Evolutionary conservation across 1,140 invertebrate species (phyloP).

Genomic region (Heliconius melpomene): DNA sequence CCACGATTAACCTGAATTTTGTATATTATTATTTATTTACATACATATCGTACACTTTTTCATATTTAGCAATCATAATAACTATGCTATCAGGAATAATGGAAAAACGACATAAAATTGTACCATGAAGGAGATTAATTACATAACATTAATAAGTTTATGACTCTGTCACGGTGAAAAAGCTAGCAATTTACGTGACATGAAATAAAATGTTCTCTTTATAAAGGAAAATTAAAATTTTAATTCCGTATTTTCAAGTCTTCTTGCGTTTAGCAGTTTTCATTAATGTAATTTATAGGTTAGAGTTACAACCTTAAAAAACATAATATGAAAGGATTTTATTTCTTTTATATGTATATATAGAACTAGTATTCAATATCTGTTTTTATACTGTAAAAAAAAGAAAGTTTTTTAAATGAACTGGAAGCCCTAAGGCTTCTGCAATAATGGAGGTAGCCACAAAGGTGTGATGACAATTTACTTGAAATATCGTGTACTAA

Average conservation of each 20-base stretch:
- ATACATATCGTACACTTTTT: not conserved
- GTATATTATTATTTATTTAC: too few relatives aligned
- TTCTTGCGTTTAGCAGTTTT: slow-evolving; percentile 15
- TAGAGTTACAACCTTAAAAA: not conserved
- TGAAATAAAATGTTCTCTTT: slow-evolving; percentile 44
- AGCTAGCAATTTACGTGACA: slow-evolving; percentile 51
- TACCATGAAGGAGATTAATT: slow-evolving; percentile 49
- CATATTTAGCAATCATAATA: not conserved
- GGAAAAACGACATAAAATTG: slow-evolving; percentile 16
- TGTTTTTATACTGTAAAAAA: too few relatives aligned
- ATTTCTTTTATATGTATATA: not conserved
- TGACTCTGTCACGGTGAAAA: slow-evolving; percentile 51
- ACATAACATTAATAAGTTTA: slow-evolving; percentile 53
- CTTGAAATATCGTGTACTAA: too few relatives aligned
- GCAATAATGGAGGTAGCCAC: too few relatives aligned
- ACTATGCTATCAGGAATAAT: not conserved
- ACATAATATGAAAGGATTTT: not conserved
- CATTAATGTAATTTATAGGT: slow-evolving; percentile 8
- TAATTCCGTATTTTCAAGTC: slow-evolving; percentile 27
- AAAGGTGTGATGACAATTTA: too few relatives aligned
- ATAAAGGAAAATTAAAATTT: slow-evolving; percentile 36
- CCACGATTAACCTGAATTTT: too few relatives aligned
- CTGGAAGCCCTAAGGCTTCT: too few relatives aligned
- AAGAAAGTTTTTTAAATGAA: too few relatives aligned
- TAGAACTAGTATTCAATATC: not conserved